Evolutionary conservation across 2,888 invertebrate genomes (phyloP).

Genomic region (Dilophus febrilis): DNA sequence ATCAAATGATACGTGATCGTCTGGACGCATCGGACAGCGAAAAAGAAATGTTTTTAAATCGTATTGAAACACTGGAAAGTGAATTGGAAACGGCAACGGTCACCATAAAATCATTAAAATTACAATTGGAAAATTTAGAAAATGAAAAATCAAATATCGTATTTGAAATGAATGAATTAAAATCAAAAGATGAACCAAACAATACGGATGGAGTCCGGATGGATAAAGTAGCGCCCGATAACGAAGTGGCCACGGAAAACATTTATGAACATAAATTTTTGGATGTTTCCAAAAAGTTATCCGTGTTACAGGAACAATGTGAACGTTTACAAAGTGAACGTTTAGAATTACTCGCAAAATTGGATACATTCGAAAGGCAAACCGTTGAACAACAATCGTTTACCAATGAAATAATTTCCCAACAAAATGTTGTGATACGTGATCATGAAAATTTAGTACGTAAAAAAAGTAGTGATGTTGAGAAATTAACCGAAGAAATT

Average conservation of each 20-base stretch:
- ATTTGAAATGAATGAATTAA: slow-evolving; percentile 20
- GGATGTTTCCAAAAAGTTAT: background rate
- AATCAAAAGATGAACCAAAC: slow-evolving; percentile 10
- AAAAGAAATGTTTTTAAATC: slow-evolving; percentile 15
- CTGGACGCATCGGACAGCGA: slow-evolving; percentile 28
- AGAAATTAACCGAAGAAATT: slow-evolving; percentile 8
- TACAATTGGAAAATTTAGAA: slow-evolving; percentile 16
- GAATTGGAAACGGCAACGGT: slow-evolving; percentile 16
- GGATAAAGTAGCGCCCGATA: too few relatives aligned
- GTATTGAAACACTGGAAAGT: slow-evolving; percentile 19
- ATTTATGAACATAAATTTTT: too few relatives aligned
- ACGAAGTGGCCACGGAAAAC: too few relatives aligned
- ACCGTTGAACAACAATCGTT: slow-evolving; percentile 14
- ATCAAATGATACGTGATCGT: slow-evolving; percentile 38
- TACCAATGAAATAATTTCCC: slow-evolving; percentile 13
- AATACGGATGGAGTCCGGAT: too few relatives aligned
- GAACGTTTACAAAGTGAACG: background rate
- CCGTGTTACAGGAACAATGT: background rate
- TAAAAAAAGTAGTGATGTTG: slow-evolving; percentile 12
- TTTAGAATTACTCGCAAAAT: slow-evolving; percentile 16
- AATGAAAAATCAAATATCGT: slow-evolving; percentile 19
- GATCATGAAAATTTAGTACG: slow-evolving; percentile 7
- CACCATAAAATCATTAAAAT: slow-evolving; percentile 19
- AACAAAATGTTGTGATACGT: slow-evolving; percentile 14
- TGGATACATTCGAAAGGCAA: slow-evolving; percentile 16